These are phyloP conservation scores for Danio kyathit DNA, from an alignment of 2,797 vertebrate genomes.

Conservation along the genomic window DNA sequence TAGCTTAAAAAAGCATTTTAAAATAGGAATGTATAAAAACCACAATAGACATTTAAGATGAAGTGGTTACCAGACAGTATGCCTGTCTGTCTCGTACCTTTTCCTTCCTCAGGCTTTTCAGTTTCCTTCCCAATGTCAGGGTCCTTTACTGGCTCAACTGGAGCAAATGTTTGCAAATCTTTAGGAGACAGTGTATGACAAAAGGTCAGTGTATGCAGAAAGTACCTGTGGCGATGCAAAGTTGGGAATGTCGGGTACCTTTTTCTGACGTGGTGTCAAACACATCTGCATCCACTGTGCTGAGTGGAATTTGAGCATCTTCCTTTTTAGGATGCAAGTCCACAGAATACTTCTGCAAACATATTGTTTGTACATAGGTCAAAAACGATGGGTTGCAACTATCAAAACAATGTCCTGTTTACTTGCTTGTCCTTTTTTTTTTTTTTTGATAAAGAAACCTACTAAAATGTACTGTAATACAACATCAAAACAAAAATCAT, in stretches of 20 bases:
- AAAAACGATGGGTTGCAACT: too few species aligned
- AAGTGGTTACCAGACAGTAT: not conserved
- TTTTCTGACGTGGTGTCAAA: slow-evolving; percentile 63
- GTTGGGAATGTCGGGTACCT: slow-evolving; percentile 62
- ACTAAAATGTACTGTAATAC: too few species aligned
- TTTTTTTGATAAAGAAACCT: too few species aligned
- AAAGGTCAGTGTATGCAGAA: not conserved
- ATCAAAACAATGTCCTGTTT: too few species aligned
- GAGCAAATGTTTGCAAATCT: slow-evolving; percentile 71
- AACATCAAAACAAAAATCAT: too few species aligned
- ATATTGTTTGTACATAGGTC: not conserved
- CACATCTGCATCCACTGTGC: slow-evolving; percentile 58
- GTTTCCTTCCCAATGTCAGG: slow-evolving; percentile 32
- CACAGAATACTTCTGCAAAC: slow-evolving; percentile 68
- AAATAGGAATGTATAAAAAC: too few species aligned
- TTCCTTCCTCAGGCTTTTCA: slow-evolving; percentile 60
- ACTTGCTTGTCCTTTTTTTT: too few species aligned
- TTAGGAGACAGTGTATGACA: not conserved
- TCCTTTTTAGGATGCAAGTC: slow-evolving; percentile 67
- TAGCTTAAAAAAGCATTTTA: too few species aligned
- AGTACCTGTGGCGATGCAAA: not conserved
- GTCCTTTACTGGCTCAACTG: slow-evolving; percentile 16
- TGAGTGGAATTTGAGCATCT: slow-evolving; percentile 75
- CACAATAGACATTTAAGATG: not conserved
- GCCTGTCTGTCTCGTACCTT: slow-evolving; percentile 59